phyloP scores from a whole-genome alignment of 2,113 vertebrate species.

The Neomonachus schauinslandi region DNA sequence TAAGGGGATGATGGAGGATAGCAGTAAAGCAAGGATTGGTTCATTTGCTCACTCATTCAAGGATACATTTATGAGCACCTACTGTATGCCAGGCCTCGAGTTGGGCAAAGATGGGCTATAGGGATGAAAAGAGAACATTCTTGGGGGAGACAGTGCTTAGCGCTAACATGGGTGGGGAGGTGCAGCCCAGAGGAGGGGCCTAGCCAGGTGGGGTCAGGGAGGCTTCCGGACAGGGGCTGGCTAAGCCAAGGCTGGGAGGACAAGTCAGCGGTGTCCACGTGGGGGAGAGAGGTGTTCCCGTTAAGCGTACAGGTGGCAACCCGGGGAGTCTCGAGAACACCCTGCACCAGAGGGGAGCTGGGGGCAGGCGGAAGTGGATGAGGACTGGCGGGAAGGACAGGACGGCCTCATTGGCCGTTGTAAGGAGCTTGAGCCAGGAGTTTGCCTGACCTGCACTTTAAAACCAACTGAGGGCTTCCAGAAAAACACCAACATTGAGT shows the following conservation, averaged over 20 bases:
- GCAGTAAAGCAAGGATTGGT: background rate
- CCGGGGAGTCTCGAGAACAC: background rate
- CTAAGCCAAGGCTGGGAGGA: background rate
- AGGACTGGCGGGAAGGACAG: rapidly evolving
- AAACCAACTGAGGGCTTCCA: background rate
- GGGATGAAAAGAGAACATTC: background rate
- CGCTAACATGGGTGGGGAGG: background rate
- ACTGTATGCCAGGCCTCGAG: rapidly evolving
- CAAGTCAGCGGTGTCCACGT: background rate
- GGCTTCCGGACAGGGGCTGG: background rate
- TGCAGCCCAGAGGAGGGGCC: background rate
- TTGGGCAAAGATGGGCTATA: background rate
- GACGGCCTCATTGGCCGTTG: background rate
- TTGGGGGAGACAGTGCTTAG: background rate
- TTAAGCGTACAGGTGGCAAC: background rate
- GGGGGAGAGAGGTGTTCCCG: rapidly evolving
- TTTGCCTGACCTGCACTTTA: background rate
- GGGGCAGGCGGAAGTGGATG: background rate
- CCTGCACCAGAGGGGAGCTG: background rate
- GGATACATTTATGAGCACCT: background rate
- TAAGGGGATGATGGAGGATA: background rate
- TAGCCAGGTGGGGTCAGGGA: background rate
- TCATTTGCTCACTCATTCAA: background rate
- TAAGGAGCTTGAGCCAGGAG: background rate
- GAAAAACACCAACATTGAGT: rapidly evolving